Evolutionary conservation across 2,113 vertebrate species (phyloP), one percentile per base, ranked within the genome.

Genomic region (Chloroceryle aenea): DNA sequence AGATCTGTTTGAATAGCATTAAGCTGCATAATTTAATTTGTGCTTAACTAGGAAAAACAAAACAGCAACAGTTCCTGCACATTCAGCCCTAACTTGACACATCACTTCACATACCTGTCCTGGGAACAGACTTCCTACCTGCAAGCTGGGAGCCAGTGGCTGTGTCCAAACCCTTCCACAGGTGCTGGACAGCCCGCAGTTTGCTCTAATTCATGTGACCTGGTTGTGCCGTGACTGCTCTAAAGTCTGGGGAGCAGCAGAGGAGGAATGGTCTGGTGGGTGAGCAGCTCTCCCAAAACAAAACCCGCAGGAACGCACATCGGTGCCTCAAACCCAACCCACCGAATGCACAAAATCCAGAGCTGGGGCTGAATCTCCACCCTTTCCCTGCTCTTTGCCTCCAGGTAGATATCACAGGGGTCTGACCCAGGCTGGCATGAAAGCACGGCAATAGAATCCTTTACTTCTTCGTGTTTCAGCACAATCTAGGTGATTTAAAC

Each of bases 11-110:
- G 87, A 96, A 90, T 71, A 80, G 68, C 83, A 87, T 84, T 94
- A 94, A 83, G 25, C 43, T 72, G 89, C 56, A 93, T 95, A 94
- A 91, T 94, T 94, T 91, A 97, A 97, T 96, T 96, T 71, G 25
- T 22, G 21, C 52, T 78, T 86, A 92, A 90, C 40, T 71, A 92
- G 52, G 38, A 90, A 77, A 93, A 90, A 25, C 63, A 93, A 93
- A 93, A 48, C 58, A 53, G 73, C 83, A 92, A 1, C 50, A 71
- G 10, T 36, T 93, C 52, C 77, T 77, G 32, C 32, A 34, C 59
- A 93, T 88, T 95, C 2, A 2, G 48, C 67, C 52, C 56, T 73
- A 74, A 63, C 63, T 84, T 1, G 1, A 77, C 75, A 80, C 20
- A 32, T 63, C 43, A 29, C 12, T 78, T 56, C 68, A 74, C 61